Base-by-base conservation (phyloP, 1,140 invertebrate genomes). In the Nephotettix cincticeps region DNA sequence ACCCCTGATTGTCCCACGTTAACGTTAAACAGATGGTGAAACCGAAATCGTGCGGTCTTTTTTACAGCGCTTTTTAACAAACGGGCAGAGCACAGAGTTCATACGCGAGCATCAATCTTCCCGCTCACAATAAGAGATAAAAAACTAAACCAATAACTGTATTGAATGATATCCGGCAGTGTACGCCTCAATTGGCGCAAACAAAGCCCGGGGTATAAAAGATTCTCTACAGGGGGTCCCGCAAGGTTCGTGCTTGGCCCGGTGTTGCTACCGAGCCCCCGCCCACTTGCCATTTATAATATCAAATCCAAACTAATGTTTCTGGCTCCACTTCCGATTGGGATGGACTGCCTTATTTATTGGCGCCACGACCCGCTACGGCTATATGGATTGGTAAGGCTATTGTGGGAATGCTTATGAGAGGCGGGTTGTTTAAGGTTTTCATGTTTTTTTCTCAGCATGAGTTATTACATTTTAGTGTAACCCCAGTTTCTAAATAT, bases 81-180 rank as follows among this genome's bases (percentile, higher is more conserved):
- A 17, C 47, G 47, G 21, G 21, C 47, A 51, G 14, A 51, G 19
- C 14, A 51, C 47, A n/a, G 47, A 51, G 47, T 51, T 51, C 47
- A 51, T 51, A 51, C 3, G 47, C 21, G 47, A 21, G n/a, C 47
- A 51, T 51, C 47, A 51, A 51, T 51, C 47, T 51, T n/a, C n/a
- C 47, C 4, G 21, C n/a, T 51, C 47, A 51, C 47, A 51, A 51
- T 51, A 21, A 17, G 47, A 21, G 47, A 51, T 51, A 51, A 51
- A 51, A 51, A 51, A 51, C 47, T 51, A 51, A 51, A 51, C 47
- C 47, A 51, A 51, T 51, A 51, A 51, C 47, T 51, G 47, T 51
- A 51, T 51, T 51, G 47, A 51, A 51, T 51, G 47, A 51, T 51
- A 51, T 51, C 47, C 47, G 47, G 47, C 47, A 51, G 47, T 51